Evolutionary conservation across 1,140 invertebrate species (phyloP).

Genomic region (Hyles euphorbiae): DNA sequence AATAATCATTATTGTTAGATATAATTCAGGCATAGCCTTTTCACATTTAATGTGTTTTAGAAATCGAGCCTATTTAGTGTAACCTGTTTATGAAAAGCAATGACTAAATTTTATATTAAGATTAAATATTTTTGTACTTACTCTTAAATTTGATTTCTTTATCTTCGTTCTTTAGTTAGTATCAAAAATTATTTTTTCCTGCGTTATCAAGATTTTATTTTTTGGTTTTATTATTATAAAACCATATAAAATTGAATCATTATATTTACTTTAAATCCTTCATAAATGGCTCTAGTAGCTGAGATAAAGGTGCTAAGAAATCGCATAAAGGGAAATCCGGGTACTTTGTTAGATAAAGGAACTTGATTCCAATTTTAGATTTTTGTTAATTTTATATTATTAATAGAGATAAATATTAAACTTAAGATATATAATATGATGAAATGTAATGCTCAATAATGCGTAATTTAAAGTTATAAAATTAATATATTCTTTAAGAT

Average conservation of each 20-base stretch:
- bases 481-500: constrained; percentile 5
- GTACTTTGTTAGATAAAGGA: constrained; percentile 19
- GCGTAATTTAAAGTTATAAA: not conserved
- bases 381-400: too few relatives aligned
- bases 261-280: not conserved
- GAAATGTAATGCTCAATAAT: not conserved
- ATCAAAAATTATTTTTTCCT: too few relatives aligned
- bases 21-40: too few relatives aligned
- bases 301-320: constrained; percentile 49
- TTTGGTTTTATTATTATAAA: too few relatives aligned
- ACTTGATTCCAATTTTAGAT: not conserved
- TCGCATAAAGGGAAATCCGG: constrained; percentile 41
- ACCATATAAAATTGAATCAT: not conserved
- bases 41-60: constrained; percentile 1
- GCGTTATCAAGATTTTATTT: too few relatives aligned
- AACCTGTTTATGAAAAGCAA: too few relatives aligned
- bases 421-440: not conserved
- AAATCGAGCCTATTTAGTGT: constrained; percentile 16
- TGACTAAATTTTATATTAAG: too few relatives aligned
- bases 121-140: too few relatives aligned
- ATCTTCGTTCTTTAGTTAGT: too few relatives aligned
- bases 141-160: too few relatives aligned
- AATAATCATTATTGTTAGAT: too few relatives aligned
- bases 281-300: constrained; percentile 27
- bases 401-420: too few relatives aligned